Evolutionary conservation across 2,797 vertebrate genomes (phyloP), one percentile per base, ranked within the genome.

Genomic region (Rhynchotus rufescens): DNA sequence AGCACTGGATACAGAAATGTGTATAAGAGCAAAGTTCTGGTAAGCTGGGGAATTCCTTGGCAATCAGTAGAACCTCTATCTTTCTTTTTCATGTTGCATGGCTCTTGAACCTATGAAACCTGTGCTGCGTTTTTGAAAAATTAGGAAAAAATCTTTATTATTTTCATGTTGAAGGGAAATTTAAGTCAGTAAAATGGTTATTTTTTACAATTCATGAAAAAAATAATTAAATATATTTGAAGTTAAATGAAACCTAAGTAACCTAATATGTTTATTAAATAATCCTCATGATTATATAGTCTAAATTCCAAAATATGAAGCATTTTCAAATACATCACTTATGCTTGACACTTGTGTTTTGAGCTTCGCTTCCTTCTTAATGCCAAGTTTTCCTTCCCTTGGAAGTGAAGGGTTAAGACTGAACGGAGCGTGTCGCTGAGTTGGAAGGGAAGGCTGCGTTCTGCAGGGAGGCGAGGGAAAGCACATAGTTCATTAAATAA

Each of bases 401-500:
- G 69, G 74, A 92, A 26, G 26, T 75, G 91, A 90, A 93, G 84
- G 49, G 60, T 92, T 94, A 96, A 96, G 59, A 54, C 26, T 1
- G 0, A 36, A 52, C 42, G 17, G 0, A 2, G 4, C 62, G 23
- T 21, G 3, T 34, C 38, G 61, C 45, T 45, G 73, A 9, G 76
- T 45, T 94, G 92, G 93, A 96, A 92, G 75, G 75, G 75, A 97
- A 89, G 66, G 6, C 3, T 1, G 14, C 2, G 22, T 71, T 86
- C 96, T 95, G 90, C 77, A 85, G 96, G 95, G 96, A 97, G 93
- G 95, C 21, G 30, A 83, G 83, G 59, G 74, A 88, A 84, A 76
- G 81, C 95, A 90, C 95, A 94, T 45, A 97, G 96, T 97, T 97
- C 97, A 97, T 97, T 97, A 97, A 97, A 95, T 97, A 96, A 97